Evolutionary conservation across 30 jellyfish, hydroid and myxozoan species (phyloP).

Genomic region (Clytia hemisphaerica): DNA sequence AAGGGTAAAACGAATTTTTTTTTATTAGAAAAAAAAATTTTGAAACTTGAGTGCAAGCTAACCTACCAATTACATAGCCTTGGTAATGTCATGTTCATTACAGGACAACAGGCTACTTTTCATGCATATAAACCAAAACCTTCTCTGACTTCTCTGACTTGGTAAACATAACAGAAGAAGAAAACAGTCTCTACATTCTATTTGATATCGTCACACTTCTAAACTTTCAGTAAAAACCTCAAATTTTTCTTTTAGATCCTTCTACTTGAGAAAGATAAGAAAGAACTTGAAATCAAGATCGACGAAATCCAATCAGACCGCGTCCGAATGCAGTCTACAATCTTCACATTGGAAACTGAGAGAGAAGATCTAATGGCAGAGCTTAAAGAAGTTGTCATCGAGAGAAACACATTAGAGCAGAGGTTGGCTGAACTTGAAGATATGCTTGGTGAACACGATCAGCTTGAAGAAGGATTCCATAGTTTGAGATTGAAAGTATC

Average conservation of each 20-base stretch:
- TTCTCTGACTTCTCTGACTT: no score
- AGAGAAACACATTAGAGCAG: conserved; percentile 54
- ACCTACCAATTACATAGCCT: no score
- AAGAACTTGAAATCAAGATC: conserved; percentile 62
- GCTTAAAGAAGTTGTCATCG: conserved; percentile 65
- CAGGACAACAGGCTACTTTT: no score
- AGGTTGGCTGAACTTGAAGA: conserved; percentile 83
- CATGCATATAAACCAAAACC: no score
- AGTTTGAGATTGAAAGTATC: conserved; percentile 83
- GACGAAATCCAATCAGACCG: conserved; percentile 58
- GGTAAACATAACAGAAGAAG: no score
- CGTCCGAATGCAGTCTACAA: conserved; percentile 44
- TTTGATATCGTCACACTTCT: no score
- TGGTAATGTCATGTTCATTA: no score
- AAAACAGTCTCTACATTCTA: no score
- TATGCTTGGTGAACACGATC: conserved; percentile 88
- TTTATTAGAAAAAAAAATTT: not conserved
- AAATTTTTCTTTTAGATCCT: conserved; percentile 41
- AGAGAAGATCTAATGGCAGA: conserved; percentile 72
- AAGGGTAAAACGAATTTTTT: conserved; percentile 35
- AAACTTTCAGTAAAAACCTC: no score
- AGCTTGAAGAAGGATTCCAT: conserved; percentile 94
- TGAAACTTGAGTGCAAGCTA: not conserved
- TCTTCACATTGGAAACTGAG: conserved; percentile 66
- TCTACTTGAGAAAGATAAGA: conserved; percentile 77